phyloP scores from a whole-genome alignment of 1,140 invertebrate genomes.

The Pachypsylla venusta region DNA sequence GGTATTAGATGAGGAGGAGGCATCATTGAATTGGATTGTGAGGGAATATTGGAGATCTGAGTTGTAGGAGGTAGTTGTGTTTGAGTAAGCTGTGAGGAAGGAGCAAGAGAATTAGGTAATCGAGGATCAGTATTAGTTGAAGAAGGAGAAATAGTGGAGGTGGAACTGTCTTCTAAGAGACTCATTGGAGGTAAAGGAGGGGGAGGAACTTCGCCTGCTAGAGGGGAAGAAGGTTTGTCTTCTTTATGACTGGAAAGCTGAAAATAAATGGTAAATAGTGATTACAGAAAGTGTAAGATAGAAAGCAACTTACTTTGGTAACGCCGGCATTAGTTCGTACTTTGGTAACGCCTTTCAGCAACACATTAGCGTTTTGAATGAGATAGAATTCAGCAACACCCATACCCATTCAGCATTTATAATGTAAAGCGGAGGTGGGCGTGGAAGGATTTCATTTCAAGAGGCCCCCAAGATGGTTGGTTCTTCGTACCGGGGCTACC shows the following conservation, averaged over 20 bases:
- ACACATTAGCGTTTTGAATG: neutral
- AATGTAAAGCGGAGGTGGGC: neutral
- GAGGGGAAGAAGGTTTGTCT: neutral
- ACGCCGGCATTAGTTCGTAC: no score
- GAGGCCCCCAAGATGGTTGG: no score
- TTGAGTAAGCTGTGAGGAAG: neutral
- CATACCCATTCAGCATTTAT: neutral
- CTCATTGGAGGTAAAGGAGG: constrained; percentile 6
- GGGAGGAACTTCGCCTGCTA: neutral
- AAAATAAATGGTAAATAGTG: neutral
- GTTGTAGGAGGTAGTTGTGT: no score
- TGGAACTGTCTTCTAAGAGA: neutral
- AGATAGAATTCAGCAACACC: neutral
- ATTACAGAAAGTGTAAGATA: neutral
- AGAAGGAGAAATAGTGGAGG: neutral
- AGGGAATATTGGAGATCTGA: no score
- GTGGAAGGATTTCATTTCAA: neutral
- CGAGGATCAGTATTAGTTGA: neutral
- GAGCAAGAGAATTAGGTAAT: neutral
- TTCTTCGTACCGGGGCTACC: no score
- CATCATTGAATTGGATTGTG: no score
- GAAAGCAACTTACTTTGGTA: neutral
- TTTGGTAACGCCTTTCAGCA: neutral
- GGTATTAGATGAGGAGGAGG: no score
- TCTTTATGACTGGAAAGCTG: neutral